phyloP scores from a whole-genome alignment of 2,888 invertebrate genomes.

The Incurvaria masculella region DNA sequence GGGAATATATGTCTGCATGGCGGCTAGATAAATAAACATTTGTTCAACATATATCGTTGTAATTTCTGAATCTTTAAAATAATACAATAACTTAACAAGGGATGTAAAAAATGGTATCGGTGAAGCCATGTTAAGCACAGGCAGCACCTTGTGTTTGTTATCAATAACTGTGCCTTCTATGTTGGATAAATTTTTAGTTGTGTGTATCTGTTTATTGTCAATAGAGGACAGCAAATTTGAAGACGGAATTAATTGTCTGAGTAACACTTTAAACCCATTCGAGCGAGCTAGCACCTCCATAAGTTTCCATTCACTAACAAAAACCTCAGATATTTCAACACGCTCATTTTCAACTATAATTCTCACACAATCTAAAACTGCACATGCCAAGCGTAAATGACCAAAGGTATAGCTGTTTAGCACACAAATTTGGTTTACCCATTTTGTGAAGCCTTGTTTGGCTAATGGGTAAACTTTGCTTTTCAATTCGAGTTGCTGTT shows the following conservation, averaged over 20 bases:
- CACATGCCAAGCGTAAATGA: slow-evolving; percentile 36
- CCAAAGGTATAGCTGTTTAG: slow-evolving; percentile 42
- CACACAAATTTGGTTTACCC: slow-evolving; percentile 40
- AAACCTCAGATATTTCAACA: slow-evolving; percentile 27
- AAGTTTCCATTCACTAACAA: slow-evolving; percentile 7
- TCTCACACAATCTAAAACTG: slow-evolving; percentile 37
- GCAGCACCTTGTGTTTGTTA: slow-evolving; percentile 34
- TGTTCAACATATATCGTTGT: slow-evolving; percentile 36
- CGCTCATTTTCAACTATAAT: slow-evolving; percentile 30
- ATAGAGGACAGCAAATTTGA: slow-evolving; percentile 44
- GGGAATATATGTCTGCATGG: slow-evolving; percentile 30
- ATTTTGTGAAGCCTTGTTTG: slow-evolving; percentile 44
- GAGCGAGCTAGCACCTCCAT: slow-evolving; percentile 35
- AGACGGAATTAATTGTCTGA: slow-evolving; percentile 33
- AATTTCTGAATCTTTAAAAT: slow-evolving; percentile 30
- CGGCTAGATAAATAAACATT: slow-evolving; percentile 37
- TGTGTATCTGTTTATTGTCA: slow-evolving; percentile 30
- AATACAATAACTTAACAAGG: slow-evolving; percentile 31
- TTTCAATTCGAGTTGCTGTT: slow-evolving; percentile 23
- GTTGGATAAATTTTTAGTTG: slow-evolving; percentile 34
- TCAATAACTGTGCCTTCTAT: slow-evolving; percentile 34
- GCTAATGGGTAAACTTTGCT: slow-evolving; percentile 37
- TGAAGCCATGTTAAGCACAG: slow-evolving; percentile 33
- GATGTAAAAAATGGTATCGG: slow-evolving; percentile 42
- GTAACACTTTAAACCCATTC: slow-evolving; percentile 38